These are phyloP conservation scores for Nettapus auritus DNA, from an alignment of 2,113 vertebrate species.

Conservation along the genomic window DNA sequence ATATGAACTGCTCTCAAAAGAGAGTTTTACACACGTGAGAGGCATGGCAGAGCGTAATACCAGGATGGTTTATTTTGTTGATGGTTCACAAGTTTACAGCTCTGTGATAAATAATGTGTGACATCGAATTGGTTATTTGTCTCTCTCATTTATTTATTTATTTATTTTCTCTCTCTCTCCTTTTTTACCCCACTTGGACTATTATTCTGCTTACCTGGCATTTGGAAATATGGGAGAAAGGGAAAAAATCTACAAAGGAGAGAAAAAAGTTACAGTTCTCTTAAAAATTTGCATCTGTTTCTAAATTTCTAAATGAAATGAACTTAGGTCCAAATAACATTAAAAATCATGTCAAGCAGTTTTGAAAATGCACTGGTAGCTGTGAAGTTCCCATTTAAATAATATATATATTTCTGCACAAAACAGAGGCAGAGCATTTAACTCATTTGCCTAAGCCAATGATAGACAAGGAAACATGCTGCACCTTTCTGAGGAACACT, in stretches of 20 bases:
- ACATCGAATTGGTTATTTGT: not conserved
- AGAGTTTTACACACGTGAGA: not conserved
- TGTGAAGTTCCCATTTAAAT: not conserved
- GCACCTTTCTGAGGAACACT: not conserved
- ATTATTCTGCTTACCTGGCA: not conserved
- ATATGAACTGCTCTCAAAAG: not conserved
- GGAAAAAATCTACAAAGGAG: not conserved
- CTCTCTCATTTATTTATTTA: too few relatives aligned
- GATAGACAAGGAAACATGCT: not conserved
- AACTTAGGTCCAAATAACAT: not conserved
- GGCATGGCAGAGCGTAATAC: not conserved
- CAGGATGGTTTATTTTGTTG: not conserved
- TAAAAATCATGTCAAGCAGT: not conserved
- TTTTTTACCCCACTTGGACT: not conserved
- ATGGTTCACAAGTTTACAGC: not conserved
- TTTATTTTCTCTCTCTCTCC: not conserved
- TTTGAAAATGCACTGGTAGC: not conserved
- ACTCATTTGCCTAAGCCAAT: not conserved
- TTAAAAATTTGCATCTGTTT: not conserved
- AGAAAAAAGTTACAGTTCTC: rapidly evolving
- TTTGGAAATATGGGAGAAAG: not conserved
- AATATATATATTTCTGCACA: not conserved
- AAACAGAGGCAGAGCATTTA: not conserved
- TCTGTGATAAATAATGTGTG: not conserved
- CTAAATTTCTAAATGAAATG: not conserved